Evolutionary conservation across 2,888 invertebrate species (phyloP), one percentile per base, ranked within the genome.

Genomic region (Toxonevra muliebris): DNA sequence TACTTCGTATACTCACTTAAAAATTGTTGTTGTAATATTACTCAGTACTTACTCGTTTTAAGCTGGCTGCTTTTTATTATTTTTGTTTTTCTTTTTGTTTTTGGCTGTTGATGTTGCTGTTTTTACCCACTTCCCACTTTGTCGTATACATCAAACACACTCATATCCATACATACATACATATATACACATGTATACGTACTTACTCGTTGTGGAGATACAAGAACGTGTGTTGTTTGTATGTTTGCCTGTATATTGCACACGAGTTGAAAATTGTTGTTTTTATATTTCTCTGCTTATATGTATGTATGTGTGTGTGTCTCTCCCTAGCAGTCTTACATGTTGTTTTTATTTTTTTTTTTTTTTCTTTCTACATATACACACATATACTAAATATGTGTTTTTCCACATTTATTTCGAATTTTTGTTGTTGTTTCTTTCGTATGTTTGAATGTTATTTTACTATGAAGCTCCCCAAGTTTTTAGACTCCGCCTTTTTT

Each of bases 401-500:
- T 68, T 62, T 73, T 73, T 71, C 65, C 64, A 61, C 63, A 65
- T 64, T 60, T 59, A 50, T 69, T 73, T 70, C 73, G 69, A 66
- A 65, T 69, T 71, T 61, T 68, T 69, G 15, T 42, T 67, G 45
- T n/a, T 64, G 45, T 71, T 69, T 61, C 43, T 61, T 45, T 65
- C 70, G 66, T 64, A 59, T 69, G 61, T 64, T 62, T 58, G 62
- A 54, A 40, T 73, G 68, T 69, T 76, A n/a, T n/a, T n/a, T n/a
- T n/a, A 71, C 70, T 72, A 61, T 65, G 72, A 74, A 64, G 77
- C 80, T 79, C 79, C 79, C 76, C 77, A 79, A 75, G 78, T 78
- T 43, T 79, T 81, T 79, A 79, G 80, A 79, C 82, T 82, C 82
- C 82, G 82, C 82, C 82, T 80, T 79, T 80, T 79, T 77, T 66